These are phyloP conservation scores for Scolopax mira DNA, from an alignment of 2,113 vertebrate genomes.

Conservation along the genomic window DNA sequence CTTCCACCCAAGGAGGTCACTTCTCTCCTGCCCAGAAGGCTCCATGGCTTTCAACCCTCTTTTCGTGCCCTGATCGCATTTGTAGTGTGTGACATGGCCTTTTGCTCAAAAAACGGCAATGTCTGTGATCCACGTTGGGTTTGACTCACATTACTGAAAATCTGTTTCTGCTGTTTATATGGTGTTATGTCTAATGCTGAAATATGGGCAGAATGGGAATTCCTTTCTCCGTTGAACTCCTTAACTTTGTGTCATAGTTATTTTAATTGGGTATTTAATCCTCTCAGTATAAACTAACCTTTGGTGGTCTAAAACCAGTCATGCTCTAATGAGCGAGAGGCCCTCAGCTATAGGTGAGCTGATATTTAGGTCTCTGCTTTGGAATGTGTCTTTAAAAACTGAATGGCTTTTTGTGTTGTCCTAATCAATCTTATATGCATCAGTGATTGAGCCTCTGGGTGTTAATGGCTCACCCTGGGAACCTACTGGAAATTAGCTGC, in stretches of 20 bases:
- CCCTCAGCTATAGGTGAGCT: neutral
- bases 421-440: conserved; percentile 32
- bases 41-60: neutral
- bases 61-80: neutral
- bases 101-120: neutral
- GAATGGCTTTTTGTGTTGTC: conserved; percentile 30
- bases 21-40: neutral
- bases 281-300: neutral
- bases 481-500: conserved; percentile 51
- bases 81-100: neutral
- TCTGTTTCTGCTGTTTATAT: neutral
- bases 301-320: neutral
- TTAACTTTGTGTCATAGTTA: neutral
- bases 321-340: neutral
- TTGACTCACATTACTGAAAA: neutral
- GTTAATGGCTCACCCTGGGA: conserved; percentile 34
- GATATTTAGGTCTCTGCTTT: neutral
- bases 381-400: conserved; percentile 18
- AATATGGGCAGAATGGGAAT: neutral
- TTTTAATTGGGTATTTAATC: neutral
- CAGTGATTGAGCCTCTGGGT: conserved; percentile 12
- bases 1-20: neutral
- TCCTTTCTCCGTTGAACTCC: conserved; percentile 1
- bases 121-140: neutral
- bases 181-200: neutral